phyloP scores from a whole-genome alignment of 2,797 vertebrate species.

The Apodemus agrarius region DNA sequence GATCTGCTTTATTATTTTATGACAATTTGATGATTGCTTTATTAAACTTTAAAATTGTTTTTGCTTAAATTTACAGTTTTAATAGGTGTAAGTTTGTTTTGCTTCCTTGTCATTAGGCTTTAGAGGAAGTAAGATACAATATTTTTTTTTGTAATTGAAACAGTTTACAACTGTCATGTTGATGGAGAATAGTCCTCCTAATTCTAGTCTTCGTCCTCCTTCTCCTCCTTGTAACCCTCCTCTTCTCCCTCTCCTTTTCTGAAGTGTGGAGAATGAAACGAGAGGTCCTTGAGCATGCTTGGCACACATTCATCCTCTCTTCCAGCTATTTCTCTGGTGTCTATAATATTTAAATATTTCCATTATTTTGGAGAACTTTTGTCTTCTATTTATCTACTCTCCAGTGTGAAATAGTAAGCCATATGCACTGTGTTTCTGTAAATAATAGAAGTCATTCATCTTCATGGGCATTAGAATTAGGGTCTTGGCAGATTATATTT shows the following conservation, averaged over 20 bases:
- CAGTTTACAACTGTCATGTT: slow-evolving; percentile 10
- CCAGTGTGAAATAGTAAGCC: not conserved
- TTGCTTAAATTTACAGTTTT: not conserved
- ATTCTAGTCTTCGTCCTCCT: accelerated
- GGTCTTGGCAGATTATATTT: not conserved
- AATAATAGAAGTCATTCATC: not conserved
- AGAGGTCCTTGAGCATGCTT: too few relatives aligned
- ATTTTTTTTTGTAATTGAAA: not conserved
- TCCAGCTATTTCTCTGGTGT: too few relatives aligned
- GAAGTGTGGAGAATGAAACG: too few relatives aligned
- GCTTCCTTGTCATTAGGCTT: slow-evolving; percentile 13
- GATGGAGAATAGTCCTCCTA: not conserved
- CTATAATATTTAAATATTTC: slow-evolving; percentile 53
- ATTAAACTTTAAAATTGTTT: not conserved
- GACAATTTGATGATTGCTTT: not conserved
- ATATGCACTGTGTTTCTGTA: not conserved
- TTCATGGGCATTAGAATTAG: not conserved
- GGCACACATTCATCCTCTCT: not conserved
- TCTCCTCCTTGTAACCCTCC: too few relatives aligned
- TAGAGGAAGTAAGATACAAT: not conserved
- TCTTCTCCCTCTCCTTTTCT: not conserved
- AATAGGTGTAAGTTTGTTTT: not conserved
- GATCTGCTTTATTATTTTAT: not conserved
- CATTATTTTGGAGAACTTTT: not conserved
- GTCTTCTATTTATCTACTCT: not conserved